phyloP scores from a whole-genome alignment of 2,797 vertebrate genomes.

The Sebastes matsubarae region DNA sequence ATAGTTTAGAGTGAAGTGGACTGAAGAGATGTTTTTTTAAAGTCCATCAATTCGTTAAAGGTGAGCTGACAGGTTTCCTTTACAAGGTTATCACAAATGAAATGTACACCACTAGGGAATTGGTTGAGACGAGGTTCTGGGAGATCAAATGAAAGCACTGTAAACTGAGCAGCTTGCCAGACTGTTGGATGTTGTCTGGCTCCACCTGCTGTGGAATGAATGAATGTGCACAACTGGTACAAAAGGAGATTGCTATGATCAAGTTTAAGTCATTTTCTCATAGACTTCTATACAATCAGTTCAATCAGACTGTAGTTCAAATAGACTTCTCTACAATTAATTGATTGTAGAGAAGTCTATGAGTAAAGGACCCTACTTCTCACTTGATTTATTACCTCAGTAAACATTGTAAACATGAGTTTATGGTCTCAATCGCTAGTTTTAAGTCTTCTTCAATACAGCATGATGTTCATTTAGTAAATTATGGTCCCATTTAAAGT shows the following conservation, averaged over 20 bases:
- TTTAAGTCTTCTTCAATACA: too few relatives aligned
- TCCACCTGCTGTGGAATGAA: constrained; percentile 45
- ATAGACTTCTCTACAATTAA: too few relatives aligned
- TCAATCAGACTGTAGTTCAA: too few relatives aligned
- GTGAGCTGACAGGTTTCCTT: too few relatives aligned
- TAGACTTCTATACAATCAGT: too few relatives aligned
- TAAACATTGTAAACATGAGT: too few relatives aligned
- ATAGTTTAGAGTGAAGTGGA: background rate
- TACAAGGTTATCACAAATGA: too few relatives aligned
- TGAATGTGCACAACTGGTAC: background rate
- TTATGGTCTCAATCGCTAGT: too few relatives aligned
- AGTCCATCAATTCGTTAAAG: background rate
- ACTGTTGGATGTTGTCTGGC: background rate
- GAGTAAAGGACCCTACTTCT: accelerated
- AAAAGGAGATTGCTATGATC: background rate
- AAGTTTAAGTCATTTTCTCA: too few relatives aligned
- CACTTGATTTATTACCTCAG: too few relatives aligned
- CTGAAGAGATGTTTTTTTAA: background rate
- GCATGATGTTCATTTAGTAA: too few relatives aligned
- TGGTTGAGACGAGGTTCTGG: background rate
- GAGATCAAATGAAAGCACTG: background rate
- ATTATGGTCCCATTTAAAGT: accelerated
- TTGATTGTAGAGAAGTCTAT: too few relatives aligned
- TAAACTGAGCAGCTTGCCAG: background rate
- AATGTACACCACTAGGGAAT: background rate